These are phyloP conservation scores for Mionectes olivaceus DNA, from an alignment of 2,797 vertebrate species.

Conservation along the genomic window DNA sequence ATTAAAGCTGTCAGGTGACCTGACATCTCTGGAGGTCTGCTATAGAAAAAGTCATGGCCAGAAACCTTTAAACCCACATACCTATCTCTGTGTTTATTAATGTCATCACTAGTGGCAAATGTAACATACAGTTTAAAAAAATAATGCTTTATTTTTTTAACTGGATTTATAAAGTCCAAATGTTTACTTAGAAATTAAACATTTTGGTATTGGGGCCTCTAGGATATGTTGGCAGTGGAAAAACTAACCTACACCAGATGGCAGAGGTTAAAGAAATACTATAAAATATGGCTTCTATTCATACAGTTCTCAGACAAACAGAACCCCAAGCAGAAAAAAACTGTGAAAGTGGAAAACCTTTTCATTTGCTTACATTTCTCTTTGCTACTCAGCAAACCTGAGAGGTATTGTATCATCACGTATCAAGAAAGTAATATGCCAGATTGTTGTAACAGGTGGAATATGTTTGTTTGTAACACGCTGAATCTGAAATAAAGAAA, in stretches of 20 bases:
- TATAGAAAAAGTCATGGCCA: background rate
- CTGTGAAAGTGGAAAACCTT: conserved; percentile 78
- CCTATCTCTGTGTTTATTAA: conserved; percentile 35
- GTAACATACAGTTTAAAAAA: conserved; percentile 45
- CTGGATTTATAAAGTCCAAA: conserved; percentile 67
- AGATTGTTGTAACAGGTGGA: conserved; percentile 79
- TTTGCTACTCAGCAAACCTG: conserved; percentile 78
- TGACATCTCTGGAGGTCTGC: background rate
- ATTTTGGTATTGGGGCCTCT: conserved; percentile 64
- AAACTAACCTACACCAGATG: conserved; percentile 78
- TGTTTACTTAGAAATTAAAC: conserved; percentile 71
- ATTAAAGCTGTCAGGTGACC: conserved; percentile 27
- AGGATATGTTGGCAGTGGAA: conserved; percentile 75
- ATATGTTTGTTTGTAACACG: conserved; percentile 78
- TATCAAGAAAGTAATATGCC: conserved; percentile 79
- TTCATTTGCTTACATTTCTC: conserved; percentile 79
- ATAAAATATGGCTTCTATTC: conserved; percentile 79
- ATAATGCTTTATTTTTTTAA: conserved; percentile 43
- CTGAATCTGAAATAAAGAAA: conserved; percentile 72
- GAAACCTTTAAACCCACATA: conserved; percentile 34
- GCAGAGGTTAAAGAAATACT: conserved; percentile 79
- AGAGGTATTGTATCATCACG: conserved; percentile 80
- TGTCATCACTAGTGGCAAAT: conserved; percentile 24
- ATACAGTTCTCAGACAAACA: conserved; percentile 77
- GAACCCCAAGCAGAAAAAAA: conserved; percentile 74